A percentile compares a stretch with the other conserved stretches of the same genome.
Conservation (phyloP, 2,797 vertebrate genomes). For the Clarias fuscus region DNA sequence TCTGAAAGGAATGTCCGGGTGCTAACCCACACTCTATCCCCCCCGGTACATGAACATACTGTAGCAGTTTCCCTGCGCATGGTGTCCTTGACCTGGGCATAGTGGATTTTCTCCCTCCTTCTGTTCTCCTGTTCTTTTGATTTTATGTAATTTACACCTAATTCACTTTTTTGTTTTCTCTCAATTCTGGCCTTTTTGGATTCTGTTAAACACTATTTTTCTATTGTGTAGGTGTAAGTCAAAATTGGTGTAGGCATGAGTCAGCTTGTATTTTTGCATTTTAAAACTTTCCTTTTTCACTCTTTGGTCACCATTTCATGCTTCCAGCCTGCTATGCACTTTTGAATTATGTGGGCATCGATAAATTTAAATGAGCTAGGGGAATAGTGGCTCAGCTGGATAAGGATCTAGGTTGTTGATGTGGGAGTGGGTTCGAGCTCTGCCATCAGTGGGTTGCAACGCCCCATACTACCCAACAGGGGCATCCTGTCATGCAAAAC, state of each 20-base stretch:
- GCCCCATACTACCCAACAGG: too few species aligned
- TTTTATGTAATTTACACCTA: neutral
- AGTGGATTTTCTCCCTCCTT: neutral
- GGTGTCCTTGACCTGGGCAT: neutral
- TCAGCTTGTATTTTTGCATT: neutral
- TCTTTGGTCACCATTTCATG: neutral
- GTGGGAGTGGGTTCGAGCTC: too few species aligned
- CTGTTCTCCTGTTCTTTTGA: neutral
- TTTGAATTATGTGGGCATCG: neutral
- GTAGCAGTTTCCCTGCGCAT: neutral
- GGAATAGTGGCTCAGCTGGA: too few species aligned
- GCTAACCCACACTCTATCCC: too few species aligned
- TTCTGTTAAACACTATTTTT: neutral
- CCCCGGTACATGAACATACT: too few species aligned
- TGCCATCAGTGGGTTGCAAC: too few species aligned
- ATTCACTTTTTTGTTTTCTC: neutral
- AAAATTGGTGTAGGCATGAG: neutral
- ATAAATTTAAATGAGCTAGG: neutral
- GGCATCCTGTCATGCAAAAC: too few species aligned
- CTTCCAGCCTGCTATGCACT: neutral
- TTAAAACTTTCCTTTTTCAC: neutral
- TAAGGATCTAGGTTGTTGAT: too few species aligned
- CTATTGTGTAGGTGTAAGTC: neutral
- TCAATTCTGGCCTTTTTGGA: neutral
- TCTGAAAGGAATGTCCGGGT: too few species aligned